Conservation (phyloP, 2,113 vertebrate species). For the Ursus arctos region DNA sequence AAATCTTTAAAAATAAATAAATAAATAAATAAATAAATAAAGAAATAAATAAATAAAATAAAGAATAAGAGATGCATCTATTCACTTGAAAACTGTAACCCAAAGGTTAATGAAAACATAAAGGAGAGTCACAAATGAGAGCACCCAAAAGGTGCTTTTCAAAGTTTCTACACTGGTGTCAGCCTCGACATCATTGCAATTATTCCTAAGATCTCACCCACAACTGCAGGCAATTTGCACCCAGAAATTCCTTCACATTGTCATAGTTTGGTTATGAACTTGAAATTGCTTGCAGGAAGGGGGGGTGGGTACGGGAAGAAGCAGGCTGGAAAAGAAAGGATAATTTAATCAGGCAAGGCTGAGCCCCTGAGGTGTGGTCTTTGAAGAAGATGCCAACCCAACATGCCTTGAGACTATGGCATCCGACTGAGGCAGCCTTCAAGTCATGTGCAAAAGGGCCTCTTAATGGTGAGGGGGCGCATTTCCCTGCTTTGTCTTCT, state of each 20-base stretch:
- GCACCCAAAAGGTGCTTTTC: background rate
- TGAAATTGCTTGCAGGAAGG: background rate
- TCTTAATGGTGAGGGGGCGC: fast-evolving
- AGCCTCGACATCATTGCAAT: background rate
- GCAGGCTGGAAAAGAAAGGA: background rate
- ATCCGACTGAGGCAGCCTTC: background rate
- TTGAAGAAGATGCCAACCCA: background rate
- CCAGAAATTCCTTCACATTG: background rate
- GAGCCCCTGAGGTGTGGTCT: background rate
- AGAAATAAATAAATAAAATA: too few species aligned
- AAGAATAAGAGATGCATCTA: background rate
- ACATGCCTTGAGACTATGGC: background rate
- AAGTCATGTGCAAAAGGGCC: background rate
- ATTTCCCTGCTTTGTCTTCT: background rate
- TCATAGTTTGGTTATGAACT: background rate
- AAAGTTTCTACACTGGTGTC: background rate
- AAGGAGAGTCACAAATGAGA: background rate
- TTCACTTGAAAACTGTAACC: background rate
- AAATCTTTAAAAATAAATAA: too few species aligned
- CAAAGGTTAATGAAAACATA: background rate
- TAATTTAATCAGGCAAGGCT: background rate
- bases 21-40: too few species aligned
- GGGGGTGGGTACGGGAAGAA: background rate
- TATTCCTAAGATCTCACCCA: background rate
- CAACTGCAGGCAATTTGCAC: background rate